These are phyloP conservation scores for Notothenia rossii DNA, from an alignment of 2,113 vertebrate species.

Conservation along the genomic window DNA sequence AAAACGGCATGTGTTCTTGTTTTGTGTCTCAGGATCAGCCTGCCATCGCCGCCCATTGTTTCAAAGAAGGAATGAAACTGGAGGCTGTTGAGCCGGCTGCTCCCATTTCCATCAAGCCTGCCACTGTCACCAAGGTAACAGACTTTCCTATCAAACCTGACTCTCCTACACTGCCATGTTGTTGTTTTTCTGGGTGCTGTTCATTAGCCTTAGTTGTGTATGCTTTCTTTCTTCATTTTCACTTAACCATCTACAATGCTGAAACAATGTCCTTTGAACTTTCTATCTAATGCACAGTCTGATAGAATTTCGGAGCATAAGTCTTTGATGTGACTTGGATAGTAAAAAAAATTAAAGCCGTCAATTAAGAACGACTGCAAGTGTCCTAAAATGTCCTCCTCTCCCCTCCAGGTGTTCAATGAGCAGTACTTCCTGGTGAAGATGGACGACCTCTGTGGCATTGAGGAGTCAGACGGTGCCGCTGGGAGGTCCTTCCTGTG, in stretches of 20 bases:
- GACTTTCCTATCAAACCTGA: conserved; percentile 32
- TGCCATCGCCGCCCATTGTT: conserved; percentile 87
- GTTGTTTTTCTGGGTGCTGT: not conserved
- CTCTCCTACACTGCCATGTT: conserved; percentile 30
- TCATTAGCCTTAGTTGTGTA: not conserved
- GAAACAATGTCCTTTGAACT: not conserved
- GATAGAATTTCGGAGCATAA: no score
- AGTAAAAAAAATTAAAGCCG: not conserved
- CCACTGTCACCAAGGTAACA: conserved; percentile 93
- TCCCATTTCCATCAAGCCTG: conserved; percentile 94
- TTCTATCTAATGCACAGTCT: not conserved
- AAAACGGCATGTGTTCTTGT: conserved; percentile 13
- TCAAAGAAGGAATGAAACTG: conserved; percentile 95
- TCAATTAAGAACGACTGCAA: not conserved
- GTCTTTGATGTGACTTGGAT: not conserved
- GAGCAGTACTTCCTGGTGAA: conserved; percentile 92
- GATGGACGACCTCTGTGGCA: conserved; percentile 92
- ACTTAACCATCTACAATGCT: conserved; percentile 4
- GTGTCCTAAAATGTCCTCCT: not conserved
- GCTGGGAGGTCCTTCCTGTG: conserved; percentile 83
- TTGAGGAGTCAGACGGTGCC: conserved; percentile 74
- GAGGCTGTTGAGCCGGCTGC: conserved; percentile 92
- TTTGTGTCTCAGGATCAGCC: conserved; percentile 90
- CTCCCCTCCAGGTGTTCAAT: conserved; percentile 87
- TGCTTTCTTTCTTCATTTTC: conserved; percentile 7